A percentile compares a stretch with the other conserved stretches of the same genome.
phyloP scores from a whole-genome alignment of 1,140 invertebrate species.

The Chelonus insularis region DNA sequence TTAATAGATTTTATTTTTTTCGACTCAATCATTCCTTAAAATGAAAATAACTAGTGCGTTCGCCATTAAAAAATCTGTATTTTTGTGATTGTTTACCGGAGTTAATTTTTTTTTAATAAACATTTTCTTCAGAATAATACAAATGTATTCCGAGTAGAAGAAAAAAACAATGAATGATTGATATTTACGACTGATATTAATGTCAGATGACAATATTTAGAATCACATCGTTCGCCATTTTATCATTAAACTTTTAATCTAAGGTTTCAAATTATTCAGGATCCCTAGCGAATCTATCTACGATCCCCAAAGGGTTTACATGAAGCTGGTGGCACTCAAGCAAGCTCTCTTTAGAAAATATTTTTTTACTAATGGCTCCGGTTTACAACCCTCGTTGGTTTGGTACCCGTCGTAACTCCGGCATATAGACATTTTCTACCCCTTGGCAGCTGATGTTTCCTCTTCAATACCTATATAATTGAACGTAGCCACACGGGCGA shows the following conservation, averaged over 20 bases:
- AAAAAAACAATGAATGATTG: neutral
- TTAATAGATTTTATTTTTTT: too few relatives aligned
- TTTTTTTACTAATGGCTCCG: constrained; percentile 46
- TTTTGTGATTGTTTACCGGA: too few relatives aligned
- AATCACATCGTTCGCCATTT: too few relatives aligned
- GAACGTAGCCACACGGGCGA: neutral
- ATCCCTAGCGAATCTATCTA: constrained; percentile 32
- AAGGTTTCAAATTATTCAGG: constrained; percentile 38
- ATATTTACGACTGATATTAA: too few relatives aligned
- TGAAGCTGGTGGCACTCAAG: constrained; percentile 38
- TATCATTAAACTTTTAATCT: constrained; percentile 44
- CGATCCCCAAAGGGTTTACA: constrained; percentile 39
- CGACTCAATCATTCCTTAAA: too few relatives aligned
- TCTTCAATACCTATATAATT: constrained; percentile 3
- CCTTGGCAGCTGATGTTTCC: constrained; percentile 6
- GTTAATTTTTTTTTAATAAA: too few relatives aligned
- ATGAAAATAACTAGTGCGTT: too few relatives aligned
- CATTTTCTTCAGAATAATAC: too few relatives aligned
- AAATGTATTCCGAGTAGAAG: too few relatives aligned
- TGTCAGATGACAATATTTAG: too few relatives aligned
- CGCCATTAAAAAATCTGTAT: too few relatives aligned
- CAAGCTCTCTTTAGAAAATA: constrained; percentile 44
- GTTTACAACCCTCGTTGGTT: constrained; percentile 36
- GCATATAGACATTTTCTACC: constrained; percentile 16
- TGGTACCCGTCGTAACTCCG: constrained; percentile 27